Evolutionary conservation across 2,113 vertebrate species (phyloP), one percentile per base, ranked within the genome.

Genomic region (Zosterops hypoxanthus): DNA sequence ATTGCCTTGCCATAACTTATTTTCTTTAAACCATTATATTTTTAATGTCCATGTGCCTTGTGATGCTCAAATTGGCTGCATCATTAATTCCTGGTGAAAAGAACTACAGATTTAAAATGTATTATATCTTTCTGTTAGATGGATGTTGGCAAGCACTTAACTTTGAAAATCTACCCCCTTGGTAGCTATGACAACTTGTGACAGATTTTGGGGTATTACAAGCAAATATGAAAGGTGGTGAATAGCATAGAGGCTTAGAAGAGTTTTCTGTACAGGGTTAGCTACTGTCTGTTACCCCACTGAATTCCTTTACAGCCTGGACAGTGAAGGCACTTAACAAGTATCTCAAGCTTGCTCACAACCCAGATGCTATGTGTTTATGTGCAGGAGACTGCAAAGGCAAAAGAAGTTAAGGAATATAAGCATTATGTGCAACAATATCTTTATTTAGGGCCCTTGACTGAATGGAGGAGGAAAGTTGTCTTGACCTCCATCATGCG

Each of bases 141-240:
- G 22, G 25, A 77, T 90, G 13, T 52, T 96, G 85, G 66, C 59
- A 69, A 65, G 16, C 21, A 56, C 20, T 71, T 83, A 68, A 86
- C 76, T 91, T 87, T 65, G 36, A 86, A 94, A 95, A 90, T 82
- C 75, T 92, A 64, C 33, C 92, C 84, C 50, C 6, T 65, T 80
- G 39, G 78, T 91, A 97, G 59, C 73, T 91, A 80, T 95, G 94
- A 91, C 90, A 94, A 82, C 75, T 87, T 36, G 33, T 44, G 59
- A 92, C 44, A 72, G 68, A 66, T 90, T 88, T 63, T 70, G 92
- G 70, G 82, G 59, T 84, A 84, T 77, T 79, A 90, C 39, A 80
- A 77, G 33, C 17, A 80, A 77, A 73, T 86, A 66, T 25, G 71
- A 80, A 95, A 90, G 33, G 25, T 68, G 39, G 7, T 50, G 36